These are phyloP conservation scores for Gymnothorax reevesii DNA, from an alignment of 2,797 vertebrate species.

Conservation along the genomic window DNA sequence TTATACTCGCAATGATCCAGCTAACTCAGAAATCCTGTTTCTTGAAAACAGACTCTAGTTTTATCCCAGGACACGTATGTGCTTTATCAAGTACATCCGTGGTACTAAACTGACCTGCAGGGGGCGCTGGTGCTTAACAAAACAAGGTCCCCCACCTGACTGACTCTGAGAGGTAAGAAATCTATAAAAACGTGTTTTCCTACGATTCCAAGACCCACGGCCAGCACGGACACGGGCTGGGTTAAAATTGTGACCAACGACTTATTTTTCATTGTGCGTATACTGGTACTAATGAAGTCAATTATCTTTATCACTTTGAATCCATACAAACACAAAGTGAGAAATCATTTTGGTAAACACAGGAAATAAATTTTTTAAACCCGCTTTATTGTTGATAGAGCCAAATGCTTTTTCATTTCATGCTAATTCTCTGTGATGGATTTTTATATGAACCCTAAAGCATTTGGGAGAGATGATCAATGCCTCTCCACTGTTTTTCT, in stretches of 20 bases:
- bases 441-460: background rate
- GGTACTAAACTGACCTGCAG: too few relatives aligned
- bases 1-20: too few relatives aligned
- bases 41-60: too few relatives aligned
- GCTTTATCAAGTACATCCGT: background rate
- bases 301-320: background rate
- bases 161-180: background rate
- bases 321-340: background rate
- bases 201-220: too few relatives aligned
- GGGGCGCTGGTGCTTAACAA: background rate
- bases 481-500: too few relatives aligned
- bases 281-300: background rate
- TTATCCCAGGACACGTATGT: background rate
- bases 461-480: too few relatives aligned
- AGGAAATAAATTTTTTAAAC: background rate
- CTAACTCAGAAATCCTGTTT: too few relatives aligned
- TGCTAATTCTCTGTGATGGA: background rate
- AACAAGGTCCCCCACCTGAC: too few relatives aligned
- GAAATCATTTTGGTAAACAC: background rate
- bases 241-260: background rate
- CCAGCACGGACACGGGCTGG: background rate
- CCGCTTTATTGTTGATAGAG: background rate
- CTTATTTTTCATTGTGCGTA: background rate
- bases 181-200: background rate
- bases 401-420: background rate